phyloP scores from a whole-genome alignment of 2,888 invertebrate species.

The Magallana nippona region DNA sequence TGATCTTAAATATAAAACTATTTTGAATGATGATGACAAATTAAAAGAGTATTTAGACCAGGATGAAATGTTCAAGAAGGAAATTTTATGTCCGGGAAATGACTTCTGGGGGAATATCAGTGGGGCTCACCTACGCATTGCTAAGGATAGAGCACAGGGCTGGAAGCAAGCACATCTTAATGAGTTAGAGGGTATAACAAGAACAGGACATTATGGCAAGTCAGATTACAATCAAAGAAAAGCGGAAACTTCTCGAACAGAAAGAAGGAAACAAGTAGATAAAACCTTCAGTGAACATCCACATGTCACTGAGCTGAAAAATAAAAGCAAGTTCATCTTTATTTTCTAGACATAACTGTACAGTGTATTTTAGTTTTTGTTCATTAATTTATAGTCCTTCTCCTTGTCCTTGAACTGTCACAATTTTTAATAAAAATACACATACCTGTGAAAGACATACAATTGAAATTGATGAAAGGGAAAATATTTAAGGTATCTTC shows the following conservation, averaged over 20 bases:
- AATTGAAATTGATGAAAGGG: no score
- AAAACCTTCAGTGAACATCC: slow-evolving; percentile 29
- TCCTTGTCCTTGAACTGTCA: no score
- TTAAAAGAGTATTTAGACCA: slow-evolving; percentile 51
- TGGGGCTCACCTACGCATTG: slow-evolving; percentile 36
- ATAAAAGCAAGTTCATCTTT: slow-evolving; percentile 19
- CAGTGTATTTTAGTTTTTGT: neutral
- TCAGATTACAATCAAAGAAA: slow-evolving; percentile 10
- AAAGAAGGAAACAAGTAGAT: slow-evolving; percentile 33
- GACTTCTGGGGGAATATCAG: slow-evolving; percentile 42
- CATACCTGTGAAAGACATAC: no score
- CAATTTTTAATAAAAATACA: no score
- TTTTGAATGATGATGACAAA: slow-evolving; percentile 46
- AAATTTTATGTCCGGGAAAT: slow-evolving; percentile 46
- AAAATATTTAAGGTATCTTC: no score
- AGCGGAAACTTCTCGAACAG: slow-evolving; percentile 37
- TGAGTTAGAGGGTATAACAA: slow-evolving; percentile 22
- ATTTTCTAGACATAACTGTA: neutral
- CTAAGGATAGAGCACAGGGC: slow-evolving; percentile 19
- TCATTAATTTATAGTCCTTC: no score
- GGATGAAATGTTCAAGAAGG: slow-evolving; percentile 49
- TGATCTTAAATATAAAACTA: slow-evolving; percentile 38
- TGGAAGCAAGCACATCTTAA: slow-evolving; percentile 15
- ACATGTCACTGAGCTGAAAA: slow-evolving; percentile 33
- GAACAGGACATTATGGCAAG: slow-evolving; percentile 22